Percentiles rank a stretch among this genome's conserved stretches.
Evolutionary conservation across 2,888 invertebrate genomes (phyloP).

Genomic region (Andrena chrysosceles): DNA sequence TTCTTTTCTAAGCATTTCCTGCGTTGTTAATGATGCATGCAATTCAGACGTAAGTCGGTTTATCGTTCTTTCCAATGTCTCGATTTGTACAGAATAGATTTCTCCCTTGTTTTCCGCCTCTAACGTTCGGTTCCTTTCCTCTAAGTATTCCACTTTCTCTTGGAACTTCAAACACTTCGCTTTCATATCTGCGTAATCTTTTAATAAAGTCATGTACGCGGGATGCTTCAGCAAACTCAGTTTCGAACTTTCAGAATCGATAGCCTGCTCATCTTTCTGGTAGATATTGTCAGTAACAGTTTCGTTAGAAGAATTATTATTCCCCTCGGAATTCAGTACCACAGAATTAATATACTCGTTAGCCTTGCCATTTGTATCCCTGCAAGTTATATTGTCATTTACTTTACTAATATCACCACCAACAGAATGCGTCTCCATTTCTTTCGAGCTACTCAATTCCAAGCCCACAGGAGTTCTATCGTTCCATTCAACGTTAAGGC

Average conservation of each 20-base stretch:
- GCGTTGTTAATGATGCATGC: slow-evolving; percentile 65
- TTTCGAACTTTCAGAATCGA: slow-evolving; percentile 28
- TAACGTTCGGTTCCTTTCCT: slow-evolving; percentile 75
- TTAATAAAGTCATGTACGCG: slow-evolving; percentile 75
- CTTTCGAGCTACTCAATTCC: background rate
- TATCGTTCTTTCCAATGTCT: slow-evolving; percentile 79
- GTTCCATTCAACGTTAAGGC: background rate
- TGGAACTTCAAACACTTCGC: slow-evolving; percentile 74
- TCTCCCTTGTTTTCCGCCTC: slow-evolving; percentile 75
- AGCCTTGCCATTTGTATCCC: slow-evolving; percentile 8
- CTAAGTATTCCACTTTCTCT: slow-evolving; percentile 73
- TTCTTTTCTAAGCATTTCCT: slow-evolving; percentile 87
- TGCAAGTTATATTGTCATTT: background rate
- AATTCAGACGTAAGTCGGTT: slow-evolving; percentile 78
- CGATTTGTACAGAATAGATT: slow-evolving; percentile 74
- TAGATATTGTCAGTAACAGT: background rate
- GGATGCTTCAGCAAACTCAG: slow-evolving; percentile 71
- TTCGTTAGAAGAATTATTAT: slow-evolving; percentile 17
- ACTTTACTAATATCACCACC: background rate
- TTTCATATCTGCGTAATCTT: slow-evolving; percentile 77
- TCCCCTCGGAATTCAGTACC: background rate
- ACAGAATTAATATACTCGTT: background rate
- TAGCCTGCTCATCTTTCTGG: slow-evolving; percentile 6
- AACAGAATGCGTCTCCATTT: slow-evolving; percentile 13
- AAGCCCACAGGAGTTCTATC: background rate